Percentiles rank a stretch among this genome's conserved stretches.
phyloP scores from a whole-genome alignment of 2,888 invertebrate species.

The Hemicrepidius hirtus region DNA sequence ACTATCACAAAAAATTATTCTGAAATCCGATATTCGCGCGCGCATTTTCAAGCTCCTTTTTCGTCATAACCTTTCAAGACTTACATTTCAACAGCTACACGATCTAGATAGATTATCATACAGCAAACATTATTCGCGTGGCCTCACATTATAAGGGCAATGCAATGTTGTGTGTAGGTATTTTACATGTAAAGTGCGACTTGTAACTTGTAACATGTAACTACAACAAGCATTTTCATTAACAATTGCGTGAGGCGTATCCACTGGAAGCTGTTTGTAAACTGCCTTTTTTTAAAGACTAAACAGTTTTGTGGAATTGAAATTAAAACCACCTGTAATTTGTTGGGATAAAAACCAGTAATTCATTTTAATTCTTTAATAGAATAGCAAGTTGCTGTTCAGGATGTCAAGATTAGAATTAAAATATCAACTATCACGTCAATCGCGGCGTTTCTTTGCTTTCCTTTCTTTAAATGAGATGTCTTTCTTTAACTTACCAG shows the following conservation, averaged over 20 bases:
- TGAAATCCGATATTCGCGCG: conserved; percentile 8
- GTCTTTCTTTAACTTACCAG: too few species aligned
- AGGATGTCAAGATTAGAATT: conserved; percentile 4
- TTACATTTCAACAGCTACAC: conserved; percentile 19
- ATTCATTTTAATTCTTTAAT: neutral
- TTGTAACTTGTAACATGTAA: conserved; percentile 20
- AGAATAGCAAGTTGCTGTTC: neutral
- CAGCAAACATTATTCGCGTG: conserved; percentile 4
- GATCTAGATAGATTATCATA: conserved; percentile 22
- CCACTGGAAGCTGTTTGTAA: too few species aligned
- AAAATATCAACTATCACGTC: conserved; percentile 5
- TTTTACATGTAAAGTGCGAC: neutral
- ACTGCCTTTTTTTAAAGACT: too few species aligned
- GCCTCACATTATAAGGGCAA: conserved; percentile 27
- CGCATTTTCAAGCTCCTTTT: conserved; percentile 14
- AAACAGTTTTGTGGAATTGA: too few species aligned
- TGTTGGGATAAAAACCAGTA: too few species aligned
- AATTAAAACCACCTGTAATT: too few species aligned
- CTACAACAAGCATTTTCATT: conserved; percentile 30
- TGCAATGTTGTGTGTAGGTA: conserved; percentile 15
- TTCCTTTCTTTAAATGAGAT: conserved; percentile 1
- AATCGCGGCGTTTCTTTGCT: neutral
- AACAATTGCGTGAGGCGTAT: too few species aligned
- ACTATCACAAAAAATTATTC: neutral
- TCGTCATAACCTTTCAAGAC: conserved; percentile 25